Evolutionary conservation across 2,888 invertebrate genomes (phyloP).

Genomic region (Heliothis peltigera): DNA sequence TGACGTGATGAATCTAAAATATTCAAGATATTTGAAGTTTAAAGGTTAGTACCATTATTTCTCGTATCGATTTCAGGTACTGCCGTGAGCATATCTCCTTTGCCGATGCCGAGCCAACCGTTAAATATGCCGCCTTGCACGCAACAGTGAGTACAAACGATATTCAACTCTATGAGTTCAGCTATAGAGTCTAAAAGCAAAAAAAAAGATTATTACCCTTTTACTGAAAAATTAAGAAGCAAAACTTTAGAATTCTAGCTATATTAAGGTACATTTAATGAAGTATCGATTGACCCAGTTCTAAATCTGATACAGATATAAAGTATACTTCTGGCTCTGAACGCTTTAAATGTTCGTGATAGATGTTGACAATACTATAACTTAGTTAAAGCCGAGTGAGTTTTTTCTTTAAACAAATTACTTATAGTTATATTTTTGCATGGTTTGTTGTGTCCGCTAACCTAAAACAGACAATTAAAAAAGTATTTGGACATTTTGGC

Average conservation of each 20-base stretch:
- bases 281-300: not conserved
- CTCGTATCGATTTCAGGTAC: conserved; percentile 74
- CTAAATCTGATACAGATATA: conserved; percentile 10
- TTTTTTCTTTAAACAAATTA: conserved; percentile 67
- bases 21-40: not conserved
- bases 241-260: not conserved
- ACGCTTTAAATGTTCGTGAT: conserved; percentile 65
- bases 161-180: conserved; percentile 7
- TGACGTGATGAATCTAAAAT: not conserved
- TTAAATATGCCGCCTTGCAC: conserved; percentile 79
- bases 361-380: conserved; percentile 51
- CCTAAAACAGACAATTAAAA: conserved; percentile 84
- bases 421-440: conserved; percentile 85
- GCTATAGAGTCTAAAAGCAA: conserved; percentile 14
- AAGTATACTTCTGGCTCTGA: conserved; percentile 27
- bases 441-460: conserved; percentile 84
- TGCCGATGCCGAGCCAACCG: conserved; percentile 78
- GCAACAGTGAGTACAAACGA: conserved; percentile 82
- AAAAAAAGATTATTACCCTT: not conserved
- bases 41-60: not conserved
- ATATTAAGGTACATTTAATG: conserved; percentile 3
- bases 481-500: conserved; percentile 91
- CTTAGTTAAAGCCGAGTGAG: conserved; percentile 49
- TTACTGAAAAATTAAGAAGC: conserved; percentile 10
- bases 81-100: conserved; percentile 81